Conservation (phyloP, 2,113 vertebrate species). For the Salvelinus alpinus region DNA sequence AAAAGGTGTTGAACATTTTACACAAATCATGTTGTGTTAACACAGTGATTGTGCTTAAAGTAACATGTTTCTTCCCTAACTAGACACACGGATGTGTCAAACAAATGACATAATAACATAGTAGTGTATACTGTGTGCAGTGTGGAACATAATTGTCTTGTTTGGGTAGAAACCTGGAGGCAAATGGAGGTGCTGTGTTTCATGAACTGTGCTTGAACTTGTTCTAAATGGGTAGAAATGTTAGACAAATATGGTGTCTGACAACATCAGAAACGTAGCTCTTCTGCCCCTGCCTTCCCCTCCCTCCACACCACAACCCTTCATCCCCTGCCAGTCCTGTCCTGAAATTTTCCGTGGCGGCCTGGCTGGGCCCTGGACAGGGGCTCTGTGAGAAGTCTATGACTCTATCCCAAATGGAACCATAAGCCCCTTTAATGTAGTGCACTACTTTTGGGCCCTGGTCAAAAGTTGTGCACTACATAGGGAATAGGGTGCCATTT, state of each 20-base stretch:
- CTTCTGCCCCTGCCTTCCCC: constrained; percentile 34
- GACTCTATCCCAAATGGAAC: no score
- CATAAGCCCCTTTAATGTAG: no score
- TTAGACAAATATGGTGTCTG: constrained; percentile 62
- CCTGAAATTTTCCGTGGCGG: constrained; percentile 61
- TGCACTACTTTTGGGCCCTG: no score
- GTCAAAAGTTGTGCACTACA: no score
- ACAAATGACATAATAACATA: no score
- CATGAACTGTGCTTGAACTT: constrained; percentile 69
- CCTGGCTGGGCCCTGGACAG: constrained; percentile 28
- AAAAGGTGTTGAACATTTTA: no score
- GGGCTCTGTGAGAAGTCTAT: constrained; percentile 14
- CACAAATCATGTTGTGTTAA: no score
- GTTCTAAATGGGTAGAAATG: constrained; percentile 59
- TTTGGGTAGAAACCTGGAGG: constrained; percentile 26
- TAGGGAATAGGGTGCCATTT: no score
- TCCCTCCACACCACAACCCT: constrained; percentile 40
- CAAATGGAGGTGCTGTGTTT: constrained; percentile 59
- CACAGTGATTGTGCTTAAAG: no score
- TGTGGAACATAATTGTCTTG: constrained; percentile 6
- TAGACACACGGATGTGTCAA: background rate
- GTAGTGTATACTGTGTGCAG: background rate
- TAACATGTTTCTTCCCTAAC: no score
- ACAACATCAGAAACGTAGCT: constrained; percentile 53
- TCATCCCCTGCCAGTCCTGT: constrained; percentile 65